Conservation (phyloP, 2,797 vertebrate species). For the Mus spretus region DNA sequence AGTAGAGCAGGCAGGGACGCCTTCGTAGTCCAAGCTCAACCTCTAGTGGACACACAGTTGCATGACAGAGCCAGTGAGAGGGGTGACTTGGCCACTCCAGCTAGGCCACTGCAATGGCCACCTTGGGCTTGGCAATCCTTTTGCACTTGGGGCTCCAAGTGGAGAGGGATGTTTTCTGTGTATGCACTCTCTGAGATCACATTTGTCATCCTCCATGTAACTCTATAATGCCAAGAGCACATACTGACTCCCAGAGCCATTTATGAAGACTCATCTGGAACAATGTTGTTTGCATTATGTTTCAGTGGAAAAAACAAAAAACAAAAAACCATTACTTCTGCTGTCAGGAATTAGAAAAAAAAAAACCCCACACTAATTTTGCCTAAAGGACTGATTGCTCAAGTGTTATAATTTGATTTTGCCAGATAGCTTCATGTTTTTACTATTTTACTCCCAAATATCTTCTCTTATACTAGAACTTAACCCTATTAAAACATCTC, state of each 20-base stretch:
- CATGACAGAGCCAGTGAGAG: conserved; percentile 70
- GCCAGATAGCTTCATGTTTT: background rate
- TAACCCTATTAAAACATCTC: background rate
- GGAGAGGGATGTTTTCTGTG: background rate
- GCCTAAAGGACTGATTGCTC: background rate
- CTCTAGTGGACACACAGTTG: conserved; percentile 76
- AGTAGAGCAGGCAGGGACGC: background rate
- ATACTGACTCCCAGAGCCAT: background rate
- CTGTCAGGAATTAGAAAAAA: background rate
- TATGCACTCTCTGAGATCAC: background rate
- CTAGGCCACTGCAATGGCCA: background rate
- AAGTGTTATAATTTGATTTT: conserved; percentile 31
- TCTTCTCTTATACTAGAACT: background rate
- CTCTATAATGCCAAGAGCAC: background rate
- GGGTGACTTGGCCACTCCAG: background rate
- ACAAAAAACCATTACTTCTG: background rate
- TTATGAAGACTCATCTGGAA: background rate
- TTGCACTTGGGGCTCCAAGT: background rate
- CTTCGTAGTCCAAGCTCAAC: conserved; percentile 79
- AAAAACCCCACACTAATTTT: background rate
- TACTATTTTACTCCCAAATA: background rate
- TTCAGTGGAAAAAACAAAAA: background rate
- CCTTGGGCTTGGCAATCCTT: background rate
- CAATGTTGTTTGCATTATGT: background rate
- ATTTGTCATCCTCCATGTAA: background rate